These are phyloP conservation scores for Pelodytes ibericus DNA, from an alignment of 2,797 vertebrate species.

Conservation along the genomic window DNA sequence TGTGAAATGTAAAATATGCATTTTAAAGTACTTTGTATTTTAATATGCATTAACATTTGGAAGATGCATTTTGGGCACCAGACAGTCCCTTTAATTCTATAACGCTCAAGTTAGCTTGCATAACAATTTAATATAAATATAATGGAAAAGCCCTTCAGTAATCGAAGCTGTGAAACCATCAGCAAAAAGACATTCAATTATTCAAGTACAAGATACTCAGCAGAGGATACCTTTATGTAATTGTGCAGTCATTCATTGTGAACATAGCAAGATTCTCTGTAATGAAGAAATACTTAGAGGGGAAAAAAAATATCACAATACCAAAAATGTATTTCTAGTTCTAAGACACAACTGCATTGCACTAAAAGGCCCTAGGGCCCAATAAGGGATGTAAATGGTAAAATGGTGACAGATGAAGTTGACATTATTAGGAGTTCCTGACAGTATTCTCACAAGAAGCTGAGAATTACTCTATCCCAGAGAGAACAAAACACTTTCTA, in stretches of 20 bases:
- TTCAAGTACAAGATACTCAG: neutral
- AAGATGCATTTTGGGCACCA: no score
- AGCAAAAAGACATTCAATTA: conserved; percentile 6
- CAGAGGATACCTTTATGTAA: conserved; percentile 3
- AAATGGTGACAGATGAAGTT: conserved; percentile 26
- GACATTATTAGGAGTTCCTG: conserved; percentile 22
- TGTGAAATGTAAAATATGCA: no score
- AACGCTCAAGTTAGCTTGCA: neutral
- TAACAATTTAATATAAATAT: neutral
- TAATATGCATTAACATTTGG: no score
- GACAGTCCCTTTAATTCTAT: no score
- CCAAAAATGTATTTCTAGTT: conserved; percentile 1
- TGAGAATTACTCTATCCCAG: conserved; percentile 16
- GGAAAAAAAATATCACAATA: neutral
- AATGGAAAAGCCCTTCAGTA: neutral
- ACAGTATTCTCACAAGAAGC: conserved; percentile 16
- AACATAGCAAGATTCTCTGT: neutral
- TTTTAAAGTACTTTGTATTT: no score
- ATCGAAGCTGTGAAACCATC: conserved; percentile 4
- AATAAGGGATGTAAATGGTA: conserved; percentile 6
- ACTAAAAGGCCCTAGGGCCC: neutral
- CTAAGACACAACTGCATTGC: neutral
- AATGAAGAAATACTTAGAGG: neutral
- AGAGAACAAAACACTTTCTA: conserved; percentile 26
- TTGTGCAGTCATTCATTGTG: conserved; percentile 1